These are phyloP conservation scores for Cuculus canorus DNA, from an alignment of 2,797 vertebrate genomes.

Conservation along the genomic window DNA sequence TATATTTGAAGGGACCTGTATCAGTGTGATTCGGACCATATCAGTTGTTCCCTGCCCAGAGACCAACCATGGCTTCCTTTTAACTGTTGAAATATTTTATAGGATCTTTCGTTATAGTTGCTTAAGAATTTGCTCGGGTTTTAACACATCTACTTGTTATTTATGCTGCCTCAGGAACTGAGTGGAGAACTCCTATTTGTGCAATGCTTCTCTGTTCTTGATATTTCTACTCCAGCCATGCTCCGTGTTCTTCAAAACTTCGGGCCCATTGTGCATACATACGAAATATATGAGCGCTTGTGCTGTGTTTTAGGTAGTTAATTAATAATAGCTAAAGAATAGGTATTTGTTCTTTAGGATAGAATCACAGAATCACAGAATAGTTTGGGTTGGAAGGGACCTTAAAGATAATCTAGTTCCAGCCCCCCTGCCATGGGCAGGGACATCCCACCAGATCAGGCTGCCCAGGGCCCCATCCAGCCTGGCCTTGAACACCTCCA, in stretches of 20 bases:
- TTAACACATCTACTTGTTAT: not conserved
- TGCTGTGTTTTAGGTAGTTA: not conserved
- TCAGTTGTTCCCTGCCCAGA: not conserved
- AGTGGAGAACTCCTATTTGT: not conserved
- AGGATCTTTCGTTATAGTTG: not conserved
- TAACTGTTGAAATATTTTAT: not conserved
- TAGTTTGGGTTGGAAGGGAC: too few relatives aligned
- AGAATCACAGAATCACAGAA: too few relatives aligned
- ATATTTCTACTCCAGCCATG: not conserved
- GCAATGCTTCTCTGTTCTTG: not conserved
- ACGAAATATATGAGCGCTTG: not conserved
- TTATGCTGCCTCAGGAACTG: not conserved
- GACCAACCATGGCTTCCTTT: not conserved
- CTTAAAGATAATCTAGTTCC: too few relatives aligned
- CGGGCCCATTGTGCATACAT: not conserved
- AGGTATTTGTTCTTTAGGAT: not conserved
- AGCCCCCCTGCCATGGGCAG: too few relatives aligned
- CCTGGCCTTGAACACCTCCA: too few relatives aligned
- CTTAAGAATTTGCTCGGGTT: not conserved
- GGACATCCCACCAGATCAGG: too few relatives aligned
- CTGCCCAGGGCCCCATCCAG: too few relatives aligned
- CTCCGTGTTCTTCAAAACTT: not conserved
- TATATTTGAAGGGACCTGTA: accelerated
- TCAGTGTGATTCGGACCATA: not conserved
- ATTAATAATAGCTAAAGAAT: not conserved